Conservation (phyloP, 2,113 vertebrate species). For the Siphamia tubifer region DNA sequence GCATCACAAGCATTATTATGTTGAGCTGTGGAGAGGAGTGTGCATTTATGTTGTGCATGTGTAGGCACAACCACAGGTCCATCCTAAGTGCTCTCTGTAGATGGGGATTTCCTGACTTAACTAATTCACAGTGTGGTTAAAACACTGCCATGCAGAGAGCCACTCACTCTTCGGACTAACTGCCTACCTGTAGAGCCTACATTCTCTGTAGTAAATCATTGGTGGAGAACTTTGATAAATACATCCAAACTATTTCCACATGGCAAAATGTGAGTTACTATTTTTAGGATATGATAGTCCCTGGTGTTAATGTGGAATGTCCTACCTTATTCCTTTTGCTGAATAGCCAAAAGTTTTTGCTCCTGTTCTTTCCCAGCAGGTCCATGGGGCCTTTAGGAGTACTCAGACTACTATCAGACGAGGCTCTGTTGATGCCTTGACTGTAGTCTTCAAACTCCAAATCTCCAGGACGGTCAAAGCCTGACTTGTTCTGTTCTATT, state of each 20-base stretch:
- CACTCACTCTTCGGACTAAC: conserved; percentile 4
- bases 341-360: conserved; percentile 89
- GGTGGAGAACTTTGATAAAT: neutral
- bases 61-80: conserved; percentile 27
- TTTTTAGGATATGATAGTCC: neutral
- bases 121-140: neutral
- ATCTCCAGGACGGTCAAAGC: conserved; percentile 87
- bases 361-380: conserved; percentile 78
- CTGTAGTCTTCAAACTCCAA: conserved; percentile 92
- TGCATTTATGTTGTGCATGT: conserved; percentile 9
- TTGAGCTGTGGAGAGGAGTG: conserved; percentile 12
- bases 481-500: conserved; percentile 89
- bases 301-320: neutral
- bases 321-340: conserved; percentile 90
- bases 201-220: neutral
- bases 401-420: conserved; percentile 88
- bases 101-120: conserved; percentile 29
- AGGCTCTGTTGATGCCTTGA: conserved; percentile 86
- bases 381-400: conserved; percentile 84
- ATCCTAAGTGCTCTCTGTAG: conserved; percentile 21
- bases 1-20: conserved; percentile 34
- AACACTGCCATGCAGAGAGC: neutral
- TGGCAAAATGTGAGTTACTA: neutral
- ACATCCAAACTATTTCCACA: neutral
- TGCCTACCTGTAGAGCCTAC: neutral